Percentiles rank a stretch among this genome's conserved stretches.
These are phyloP conservation scores for Anneissia japonica DNA, from an alignment of 35 echinoderm and acorn worm species.

Conservation along the genomic window DNA sequence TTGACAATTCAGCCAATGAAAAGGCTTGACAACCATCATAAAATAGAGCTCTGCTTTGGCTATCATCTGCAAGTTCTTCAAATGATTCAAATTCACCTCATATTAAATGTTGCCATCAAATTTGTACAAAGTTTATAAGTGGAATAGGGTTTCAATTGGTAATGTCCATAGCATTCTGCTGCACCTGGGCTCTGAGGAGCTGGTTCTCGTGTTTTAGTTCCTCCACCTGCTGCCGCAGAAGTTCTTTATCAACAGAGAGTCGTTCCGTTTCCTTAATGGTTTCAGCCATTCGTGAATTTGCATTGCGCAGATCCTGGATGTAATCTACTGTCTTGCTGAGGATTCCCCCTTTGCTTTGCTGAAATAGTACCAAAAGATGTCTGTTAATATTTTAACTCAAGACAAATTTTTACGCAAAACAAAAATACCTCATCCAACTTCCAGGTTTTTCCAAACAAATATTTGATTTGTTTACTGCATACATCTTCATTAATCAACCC, in stretches of 20 bases:
- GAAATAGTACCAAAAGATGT: background rate
- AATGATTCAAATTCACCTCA: background rate
- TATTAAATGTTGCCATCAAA: background rate
- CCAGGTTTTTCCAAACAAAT: too few species aligned
- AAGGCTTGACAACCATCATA: too few species aligned
- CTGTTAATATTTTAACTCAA: too few species aligned
- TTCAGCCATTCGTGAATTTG: conserved; percentile 75
- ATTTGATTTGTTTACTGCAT: too few species aligned
- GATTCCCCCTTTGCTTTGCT: conserved; percentile 92
- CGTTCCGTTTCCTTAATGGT: conserved; percentile 72
- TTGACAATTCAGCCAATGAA: background rate
- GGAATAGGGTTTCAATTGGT: background rate
- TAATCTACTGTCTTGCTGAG: conserved; percentile 81
- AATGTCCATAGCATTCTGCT: conserved; percentile 56
- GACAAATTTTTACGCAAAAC: too few species aligned
- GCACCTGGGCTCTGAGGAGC: conserved; percentile 74
- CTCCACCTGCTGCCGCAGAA: conserved; percentile 74
- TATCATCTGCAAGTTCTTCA: background rate
- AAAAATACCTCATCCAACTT: too few species aligned
- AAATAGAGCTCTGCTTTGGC: too few species aligned
- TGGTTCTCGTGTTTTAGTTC: conserved; percentile 84
- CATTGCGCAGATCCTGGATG: conserved; percentile 54
- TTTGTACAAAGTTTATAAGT: background rate
- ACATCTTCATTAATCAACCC: too few species aligned
- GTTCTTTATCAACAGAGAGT: conserved; percentile 62